These are phyloP conservation scores for Allygus modestus DNA, from an alignment of 2,888 invertebrate genomes.

Conservation along the genomic window DNA sequence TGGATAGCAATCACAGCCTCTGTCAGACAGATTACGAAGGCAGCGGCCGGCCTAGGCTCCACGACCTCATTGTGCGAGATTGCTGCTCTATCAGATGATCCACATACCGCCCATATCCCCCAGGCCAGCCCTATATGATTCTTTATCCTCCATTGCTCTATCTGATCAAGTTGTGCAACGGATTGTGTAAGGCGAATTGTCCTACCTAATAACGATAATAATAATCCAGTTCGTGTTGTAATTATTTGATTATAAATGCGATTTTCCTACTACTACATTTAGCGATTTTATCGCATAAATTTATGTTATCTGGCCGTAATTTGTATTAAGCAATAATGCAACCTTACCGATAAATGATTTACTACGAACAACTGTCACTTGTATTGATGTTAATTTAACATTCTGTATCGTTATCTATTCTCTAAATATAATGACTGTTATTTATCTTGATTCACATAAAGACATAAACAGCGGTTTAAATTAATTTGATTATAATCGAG, in stretches of 20 bases:
- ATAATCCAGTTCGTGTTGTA: background rate
- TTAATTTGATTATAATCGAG: too few relatives aligned
- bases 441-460: too few relatives aligned
- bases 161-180: slow-evolving; percentile 10
- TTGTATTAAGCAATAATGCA: background rate
- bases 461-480: too few relatives aligned
- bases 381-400: too few relatives aligned
- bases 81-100: slow-evolving; percentile 31
- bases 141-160: slow-evolving; percentile 33
- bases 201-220: slow-evolving; percentile 25
- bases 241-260: background rate
- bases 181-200: background rate
- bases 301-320: background rate
- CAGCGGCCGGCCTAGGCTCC: slow-evolving; percentile 1
- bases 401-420: too few relatives aligned
- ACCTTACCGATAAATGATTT: background rate
- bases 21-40: slow-evolving; percentile 18
- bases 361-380: background rate
- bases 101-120: slow-evolving; percentile 13
- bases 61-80: slow-evolving; percentile 28
- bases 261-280: slow-evolving; percentile 4
- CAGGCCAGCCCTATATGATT: slow-evolving; percentile 1
- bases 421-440: too few relatives aligned
- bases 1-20: slow-evolving; percentile 21
- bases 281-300: background rate